Conservation (phyloP, 2,797 vertebrate species). For the Propithecus perrieri region DNA sequence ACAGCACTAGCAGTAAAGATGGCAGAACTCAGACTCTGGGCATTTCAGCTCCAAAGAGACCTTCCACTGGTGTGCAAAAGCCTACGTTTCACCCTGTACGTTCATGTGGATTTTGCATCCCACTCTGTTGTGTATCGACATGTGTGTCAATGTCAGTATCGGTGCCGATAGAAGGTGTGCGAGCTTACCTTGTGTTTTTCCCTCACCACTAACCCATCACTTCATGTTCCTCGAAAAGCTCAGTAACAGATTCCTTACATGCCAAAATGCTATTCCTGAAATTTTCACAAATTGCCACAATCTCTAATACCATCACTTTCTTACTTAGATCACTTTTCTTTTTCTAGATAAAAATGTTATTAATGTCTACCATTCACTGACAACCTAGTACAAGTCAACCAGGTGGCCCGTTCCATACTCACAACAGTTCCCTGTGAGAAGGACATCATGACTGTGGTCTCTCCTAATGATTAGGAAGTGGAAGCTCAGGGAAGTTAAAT, state of each 20-base stretch:
- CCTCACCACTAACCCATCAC: not conserved
- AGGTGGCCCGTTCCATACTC: not conserved
- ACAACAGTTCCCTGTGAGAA: not conserved
- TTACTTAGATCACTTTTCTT: not conserved
- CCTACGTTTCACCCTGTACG: not conserved
- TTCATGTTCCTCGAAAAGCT: not conserved
- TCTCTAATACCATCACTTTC: not conserved
- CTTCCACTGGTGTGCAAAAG: rapidly evolving
- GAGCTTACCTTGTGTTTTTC: not conserved
- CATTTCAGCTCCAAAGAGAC: not conserved
- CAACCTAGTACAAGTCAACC: not conserved
- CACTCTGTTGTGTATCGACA: too few species aligned
- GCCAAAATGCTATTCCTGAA: not conserved
- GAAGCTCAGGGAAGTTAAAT: not conserved
- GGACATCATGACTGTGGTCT: rapidly evolving
- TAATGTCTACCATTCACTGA: not conserved
- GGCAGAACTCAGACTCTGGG: not conserved
- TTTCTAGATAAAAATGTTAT: not conserved
- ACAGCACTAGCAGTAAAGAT: not conserved
- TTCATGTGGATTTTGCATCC: not conserved
- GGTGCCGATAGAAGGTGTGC: rapidly evolving
- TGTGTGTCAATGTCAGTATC: not conserved
- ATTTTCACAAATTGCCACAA: not conserved
- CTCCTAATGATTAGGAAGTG: not conserved
- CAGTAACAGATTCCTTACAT: not conserved